Evolutionary conservation across 2,888 invertebrate species (phyloP).

Genomic region (Microchrysa polita): DNA sequence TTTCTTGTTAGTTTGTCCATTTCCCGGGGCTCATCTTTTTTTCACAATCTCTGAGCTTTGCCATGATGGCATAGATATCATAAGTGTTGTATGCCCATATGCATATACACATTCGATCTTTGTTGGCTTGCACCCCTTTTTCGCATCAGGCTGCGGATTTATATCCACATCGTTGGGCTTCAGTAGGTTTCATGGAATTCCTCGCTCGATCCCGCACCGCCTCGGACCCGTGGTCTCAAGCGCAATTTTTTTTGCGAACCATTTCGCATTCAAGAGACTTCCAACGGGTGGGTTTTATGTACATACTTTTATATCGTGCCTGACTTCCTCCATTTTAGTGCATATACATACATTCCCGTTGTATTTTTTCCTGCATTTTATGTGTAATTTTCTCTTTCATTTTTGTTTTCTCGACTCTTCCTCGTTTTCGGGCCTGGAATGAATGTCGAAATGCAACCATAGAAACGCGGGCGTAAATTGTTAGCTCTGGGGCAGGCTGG

Average conservation of each 20-base stretch:
- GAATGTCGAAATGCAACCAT: constrained; percentile 45
- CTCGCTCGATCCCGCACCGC: neutral
- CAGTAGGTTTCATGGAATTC: constrained; percentile 42
- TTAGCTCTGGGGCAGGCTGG: neutral
- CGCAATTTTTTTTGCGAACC: neutral
- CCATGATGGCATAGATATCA: neutral
- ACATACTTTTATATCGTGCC: constrained; percentile 30
- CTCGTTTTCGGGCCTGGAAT: constrained; percentile 27
- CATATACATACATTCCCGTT: neutral
- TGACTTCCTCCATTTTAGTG: constrained; percentile 45
- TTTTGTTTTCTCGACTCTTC: constrained; percentile 22
- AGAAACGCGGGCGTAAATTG: constrained; percentile 42
- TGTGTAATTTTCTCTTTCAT: constrained; percentile 25
- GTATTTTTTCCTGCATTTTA: neutral
- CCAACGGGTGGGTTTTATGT: constrained; percentile 35
- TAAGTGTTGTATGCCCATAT: too few relatives aligned
- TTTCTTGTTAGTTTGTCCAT: neutral
- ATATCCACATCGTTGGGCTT: constrained; percentile 11
- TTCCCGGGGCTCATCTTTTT: neutral
- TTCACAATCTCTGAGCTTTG: neutral
- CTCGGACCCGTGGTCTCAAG: constrained; percentile 18
- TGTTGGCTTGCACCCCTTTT: neutral
- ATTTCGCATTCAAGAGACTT: constrained; percentile 27
- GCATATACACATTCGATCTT: constrained; percentile 2
- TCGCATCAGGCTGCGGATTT: neutral